phyloP scores from a whole-genome alignment of 1,140 invertebrate species.

The Ptiloglossa arizonensis region DNA sequence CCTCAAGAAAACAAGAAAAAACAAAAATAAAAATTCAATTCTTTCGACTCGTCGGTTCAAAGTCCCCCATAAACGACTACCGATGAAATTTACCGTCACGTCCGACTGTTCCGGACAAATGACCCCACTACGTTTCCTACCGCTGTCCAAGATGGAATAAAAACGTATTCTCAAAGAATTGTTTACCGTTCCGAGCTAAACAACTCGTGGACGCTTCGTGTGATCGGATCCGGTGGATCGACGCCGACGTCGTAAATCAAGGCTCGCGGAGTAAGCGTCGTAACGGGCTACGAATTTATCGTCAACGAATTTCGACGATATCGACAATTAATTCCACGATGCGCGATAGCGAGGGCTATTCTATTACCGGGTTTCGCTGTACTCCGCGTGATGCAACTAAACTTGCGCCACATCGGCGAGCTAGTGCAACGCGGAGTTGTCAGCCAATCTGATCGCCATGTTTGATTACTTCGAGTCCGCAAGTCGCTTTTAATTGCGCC shows the following conservation, averaged over 20 bases:
- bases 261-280: neutral
- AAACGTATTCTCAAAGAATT: too few species aligned
- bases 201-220: neutral
- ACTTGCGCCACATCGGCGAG: slow-evolving; percentile 24
- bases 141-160: too few species aligned
- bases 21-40: too few species aligned
- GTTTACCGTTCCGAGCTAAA: too few species aligned
- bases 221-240: neutral
- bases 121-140: too few species aligned
- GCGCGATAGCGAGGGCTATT: slow-evolving; percentile 12
- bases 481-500: slow-evolving; percentile 25
- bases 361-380: slow-evolving; percentile 8
- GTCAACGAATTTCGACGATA: neutral
- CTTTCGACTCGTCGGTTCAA: too few species aligned
- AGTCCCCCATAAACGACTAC: too few species aligned
- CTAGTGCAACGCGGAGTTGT: slow-evolving; percentile 17
- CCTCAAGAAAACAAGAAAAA: too few species aligned
- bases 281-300: neutral
- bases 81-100: too few species aligned
- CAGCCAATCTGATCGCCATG: slow-evolving; percentile 24
- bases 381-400: neutral
- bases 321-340: neutral
- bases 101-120: too few species aligned
- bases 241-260: neutral
- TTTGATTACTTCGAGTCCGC: slow-evolving; percentile 29